Base-by-base conservation (phyloP, 1,140 invertebrate species). In the Euura saliciscinereae region DNA sequence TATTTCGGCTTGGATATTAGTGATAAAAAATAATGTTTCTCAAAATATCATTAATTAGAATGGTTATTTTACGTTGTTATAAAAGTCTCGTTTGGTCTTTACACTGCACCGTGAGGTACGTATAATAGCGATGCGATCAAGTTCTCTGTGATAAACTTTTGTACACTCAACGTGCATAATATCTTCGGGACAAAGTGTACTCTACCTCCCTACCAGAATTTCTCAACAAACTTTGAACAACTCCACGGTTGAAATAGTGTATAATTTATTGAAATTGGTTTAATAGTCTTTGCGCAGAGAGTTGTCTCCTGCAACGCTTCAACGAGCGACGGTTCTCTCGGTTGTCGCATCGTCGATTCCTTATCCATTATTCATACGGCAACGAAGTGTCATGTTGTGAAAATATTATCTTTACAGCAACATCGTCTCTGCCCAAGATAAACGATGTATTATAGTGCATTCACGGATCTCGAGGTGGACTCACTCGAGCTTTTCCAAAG, bases 261-360 rank as follows among this genome's bases (percentile, higher is more conserved):
- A 28, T 59, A 59, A 59, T 59, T 59, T 6, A 59, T 59, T 59
- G 51, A 59, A 59, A 59, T 59, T 59, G 51, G 51, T 59, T 59
- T 59, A 59, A 59, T 59, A 59, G 51, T n/a, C 51, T n/a, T 8
- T 59, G 51, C 8, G 13, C 10, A 59, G 51, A 11, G 13, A 59
- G 51, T 59, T 59, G 13, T 59, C 13, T n/a, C 51, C 10, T 11
- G 13, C 51, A 59, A n/a, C 51, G 28, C 1, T 28, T 28, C 28
- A 28, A 28, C 28, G 28, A 28, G 28, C 28, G 28, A 28, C 28
- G 28, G 28, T 28, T 28, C 28, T 28, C 28, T 28, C 28, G 28
- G 28, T 28, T 28, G 28, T 28, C 28, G 28, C 28, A 28, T 28
- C 51, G 51, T 59, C 51, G 51, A 4, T 59, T 59, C 51, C 51